Percentiles rank a stretch among this genome's conserved stretches.
Evolutionary conservation across 2,797 vertebrate species (phyloP).

Genomic region (Hemitrygon akajei): DNA sequence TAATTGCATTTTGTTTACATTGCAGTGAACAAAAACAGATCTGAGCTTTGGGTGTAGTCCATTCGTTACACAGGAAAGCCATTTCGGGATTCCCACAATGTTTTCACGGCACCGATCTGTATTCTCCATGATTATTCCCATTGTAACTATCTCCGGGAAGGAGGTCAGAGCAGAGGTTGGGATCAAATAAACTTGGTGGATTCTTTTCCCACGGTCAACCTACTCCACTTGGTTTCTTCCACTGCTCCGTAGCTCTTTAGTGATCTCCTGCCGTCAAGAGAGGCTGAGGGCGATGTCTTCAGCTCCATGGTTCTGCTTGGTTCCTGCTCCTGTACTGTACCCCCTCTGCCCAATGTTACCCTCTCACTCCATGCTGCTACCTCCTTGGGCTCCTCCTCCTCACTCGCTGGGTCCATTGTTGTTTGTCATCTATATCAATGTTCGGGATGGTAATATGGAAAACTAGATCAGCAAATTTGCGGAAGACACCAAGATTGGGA

Average conservation of each 20-base stretch:
- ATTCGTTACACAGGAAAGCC: background rate
- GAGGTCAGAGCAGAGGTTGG: background rate
- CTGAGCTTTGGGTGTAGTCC: background rate
- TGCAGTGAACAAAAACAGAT: background rate
- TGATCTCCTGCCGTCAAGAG: constrained; percentile 68
- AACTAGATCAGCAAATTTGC: too few species aligned
- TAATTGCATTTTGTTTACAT: background rate
- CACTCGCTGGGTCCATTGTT: background rate
- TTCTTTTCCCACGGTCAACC: constrained; percentile 57
- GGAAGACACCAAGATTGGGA: too few species aligned
- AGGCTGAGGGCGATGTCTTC: constrained; percentile 72
- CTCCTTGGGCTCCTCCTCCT: background rate
- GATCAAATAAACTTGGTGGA: background rate
- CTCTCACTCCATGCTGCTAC: background rate
- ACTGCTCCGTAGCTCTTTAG: constrained; percentile 84
- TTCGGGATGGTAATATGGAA: too few species aligned
- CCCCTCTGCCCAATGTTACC: background rate
- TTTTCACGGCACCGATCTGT: background rate
- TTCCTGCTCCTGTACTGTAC: too few species aligned
- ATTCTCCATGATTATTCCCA: too few species aligned
- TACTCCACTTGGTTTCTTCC: constrained; percentile 76
- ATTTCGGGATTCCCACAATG: background rate
- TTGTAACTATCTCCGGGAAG: background rate
- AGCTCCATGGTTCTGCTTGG: constrained; percentile 67
- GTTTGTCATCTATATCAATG: too few species aligned